These are phyloP conservation scores for Dasypolia templi DNA, from an alignment of 2,888 invertebrate species.

Conservation along the genomic window DNA sequence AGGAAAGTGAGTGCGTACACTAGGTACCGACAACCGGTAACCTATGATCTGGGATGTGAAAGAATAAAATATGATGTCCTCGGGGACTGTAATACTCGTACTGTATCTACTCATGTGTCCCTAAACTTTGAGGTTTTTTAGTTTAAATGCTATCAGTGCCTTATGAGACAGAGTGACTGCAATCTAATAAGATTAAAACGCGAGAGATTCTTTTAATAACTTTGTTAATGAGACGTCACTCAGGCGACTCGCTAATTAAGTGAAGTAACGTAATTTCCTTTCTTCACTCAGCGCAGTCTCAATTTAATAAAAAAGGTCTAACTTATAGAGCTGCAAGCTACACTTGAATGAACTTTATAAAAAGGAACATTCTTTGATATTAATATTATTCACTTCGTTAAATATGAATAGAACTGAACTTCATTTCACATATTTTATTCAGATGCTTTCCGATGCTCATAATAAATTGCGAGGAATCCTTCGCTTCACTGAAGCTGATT, in stretches of 20 bases:
- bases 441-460: neutral
- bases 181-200: neutral
- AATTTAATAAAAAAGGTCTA: neutral
- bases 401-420: constrained; percentile 10
- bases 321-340: neutral
- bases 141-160: neutral
- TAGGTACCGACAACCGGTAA: neutral
- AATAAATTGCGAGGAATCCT: constrained; percentile 35
- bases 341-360: constrained; percentile 6
- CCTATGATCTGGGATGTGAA: neutral
- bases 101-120: neutral
- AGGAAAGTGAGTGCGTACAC: neutral
- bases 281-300: neutral
- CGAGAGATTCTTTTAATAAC: neutral
- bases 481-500: constrained; percentile 33
- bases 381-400: constrained; percentile 32
- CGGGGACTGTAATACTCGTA: neutral
- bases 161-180: neutral
- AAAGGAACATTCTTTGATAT: neutral
- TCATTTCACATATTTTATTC: constrained; percentile 30
- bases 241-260: neutral
- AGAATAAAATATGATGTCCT: neutral
- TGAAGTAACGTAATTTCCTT: constrained; percentile 1
- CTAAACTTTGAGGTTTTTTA: neutral
- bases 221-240: constrained; percentile 9